Evolutionary conservation across 2,113 vertebrate genomes (phyloP).

Genomic region (Microcebus tavaratra): DNA sequence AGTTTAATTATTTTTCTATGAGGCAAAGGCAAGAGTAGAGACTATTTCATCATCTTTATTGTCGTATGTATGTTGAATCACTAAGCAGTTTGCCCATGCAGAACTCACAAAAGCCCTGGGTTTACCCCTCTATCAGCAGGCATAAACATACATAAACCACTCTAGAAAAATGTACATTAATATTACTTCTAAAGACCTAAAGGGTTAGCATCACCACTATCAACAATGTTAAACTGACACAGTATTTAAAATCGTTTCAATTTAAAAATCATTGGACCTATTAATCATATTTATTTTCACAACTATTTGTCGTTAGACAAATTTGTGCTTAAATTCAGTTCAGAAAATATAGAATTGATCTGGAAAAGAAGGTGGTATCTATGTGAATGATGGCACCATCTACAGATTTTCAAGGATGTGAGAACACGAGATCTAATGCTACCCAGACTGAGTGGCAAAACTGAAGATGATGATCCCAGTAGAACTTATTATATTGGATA

Average conservation of each 20-base stretch:
- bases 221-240: background rate
- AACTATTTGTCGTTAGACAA: background rate
- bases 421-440: background rate
- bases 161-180: background rate
- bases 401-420: background rate
- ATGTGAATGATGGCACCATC: background rate
- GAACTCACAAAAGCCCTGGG: background rate
- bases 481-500: background rate
- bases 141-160: background rate
- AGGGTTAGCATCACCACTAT: background rate
- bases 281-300: conserved; percentile 11
- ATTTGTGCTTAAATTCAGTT: background rate
- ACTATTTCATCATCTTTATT: background rate
- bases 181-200: background rate
- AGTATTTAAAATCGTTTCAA: conserved; percentile 7
- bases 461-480: too few species aligned
- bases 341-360: conserved; percentile 25
- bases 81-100: background rate
- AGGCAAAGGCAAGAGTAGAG: background rate
- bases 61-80: background rate
- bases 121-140: background rate
- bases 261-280: background rate
- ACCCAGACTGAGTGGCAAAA: background rate
- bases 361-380: background rate
- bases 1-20: conserved; percentile 40